Base-by-base conservation (phyloP, 2,113 vertebrate species). In the Barnardius zonarius region DNA sequence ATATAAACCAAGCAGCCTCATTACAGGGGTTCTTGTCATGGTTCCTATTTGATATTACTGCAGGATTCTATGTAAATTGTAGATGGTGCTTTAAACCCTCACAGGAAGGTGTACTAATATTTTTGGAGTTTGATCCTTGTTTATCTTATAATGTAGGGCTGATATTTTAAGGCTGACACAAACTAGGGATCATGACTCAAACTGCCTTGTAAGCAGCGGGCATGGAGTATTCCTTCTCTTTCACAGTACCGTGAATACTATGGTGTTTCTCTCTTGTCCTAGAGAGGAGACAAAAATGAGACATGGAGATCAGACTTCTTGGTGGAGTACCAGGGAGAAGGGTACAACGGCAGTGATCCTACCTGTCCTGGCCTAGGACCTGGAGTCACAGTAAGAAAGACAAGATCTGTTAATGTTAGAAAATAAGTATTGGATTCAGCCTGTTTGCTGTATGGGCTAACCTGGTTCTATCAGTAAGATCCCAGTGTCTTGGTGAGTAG, bases 281-380 rank as follows among this genome's bases (percentile, higher is more conserved):
- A 99, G 99, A 98, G 92, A 92, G 98, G 98, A 63, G 97, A 96
- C 77, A 98, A 97, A 97, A 98, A 98, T 37, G 95, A 98, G 96
- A 98, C 98, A 0, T 99, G 99, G 99, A 98, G 99, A 72, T 99
- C 99, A 12, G 99, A 99, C 94, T 90, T 99, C 77, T 96, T 99
- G 96, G 98, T 99, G 90, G 99, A 99, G 80, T 99, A 99, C 64
- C 99, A 99, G 95, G 99, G 99, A 69, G 99, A 99, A 97, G 99
- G 99, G 14, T 98, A 96, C 37, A 98, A 98, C 10, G 96, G 98
- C 84, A 98, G 98, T 0, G 99, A 99, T 96, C 99, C 99, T 11
- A 97, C 98, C 20, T 99, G 99, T 72, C 99, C 99, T 17, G 96
- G 98, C 39, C 97, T 99, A 70, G 99, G 99, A 17, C 99, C 99